Evolutionary conservation across 2,888 invertebrate species (phyloP), one percentile per base, ranked within the genome.

Genomic region (Eilema caniola): DNA sequence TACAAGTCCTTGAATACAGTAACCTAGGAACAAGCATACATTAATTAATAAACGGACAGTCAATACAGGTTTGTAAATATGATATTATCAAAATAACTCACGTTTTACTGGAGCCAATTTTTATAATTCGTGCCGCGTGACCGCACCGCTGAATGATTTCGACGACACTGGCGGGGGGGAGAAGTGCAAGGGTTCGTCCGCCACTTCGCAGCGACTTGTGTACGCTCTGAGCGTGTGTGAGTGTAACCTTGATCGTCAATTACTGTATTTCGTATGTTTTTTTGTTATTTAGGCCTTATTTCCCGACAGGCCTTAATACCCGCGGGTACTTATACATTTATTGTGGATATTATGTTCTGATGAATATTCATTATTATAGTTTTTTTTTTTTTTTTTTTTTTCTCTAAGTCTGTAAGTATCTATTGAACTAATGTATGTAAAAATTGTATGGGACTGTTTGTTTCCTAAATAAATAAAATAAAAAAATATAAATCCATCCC

Each of bases 271-370:
- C 10, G 69, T 68, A 66, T 16, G 59, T 25, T 73, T 73, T 76
- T 70, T 70, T 67, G n/a, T 33, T 63, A 67, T 41, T 73, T 73
- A 76, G 76, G 76, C 72, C 73, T 76, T 73, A 73, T 73, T 73
- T 20, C n/a, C 70, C 73, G 73, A 76, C 71, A 73, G 75, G 75
- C 69, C 60, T 71, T 76, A 73, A 67, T 72, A 74, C 74, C n/a
- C n/a, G n/a, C n/a, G n/a, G n/a, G n/a, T n/a, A n/a, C n/a, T n/a
- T n/a, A n/a, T n/a, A n/a, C n/a, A n/a, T n/a, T n/a, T n/a, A n/a
- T n/a, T n/a, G n/a, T n/a, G n/a, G n/a, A n/a, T n/a, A n/a, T n/a
- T n/a, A n/a, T n/a, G n/a, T n/a, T n/a, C n/a, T n/a, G n/a, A n/a
- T n/a, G n/a, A n/a, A n/a, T n/a, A n/a, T n/a, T n/a, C n/a, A n/a